phyloP scores from a whole-genome alignment of 1,140 invertebrate genomes.

The Drosophila sturtevanti region DNA sequence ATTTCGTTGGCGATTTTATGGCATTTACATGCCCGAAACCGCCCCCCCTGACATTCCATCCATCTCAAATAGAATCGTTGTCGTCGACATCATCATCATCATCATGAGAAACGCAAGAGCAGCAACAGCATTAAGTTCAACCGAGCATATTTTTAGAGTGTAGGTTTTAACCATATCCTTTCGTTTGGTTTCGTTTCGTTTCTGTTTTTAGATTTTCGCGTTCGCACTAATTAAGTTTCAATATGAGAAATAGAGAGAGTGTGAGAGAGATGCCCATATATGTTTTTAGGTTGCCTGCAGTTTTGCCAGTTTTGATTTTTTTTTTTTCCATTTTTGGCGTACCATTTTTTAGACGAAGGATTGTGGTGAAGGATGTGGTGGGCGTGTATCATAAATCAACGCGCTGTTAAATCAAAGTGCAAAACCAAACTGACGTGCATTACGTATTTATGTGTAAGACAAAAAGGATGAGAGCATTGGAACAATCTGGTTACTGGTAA shows the following conservation, averaged over 20 bases:
- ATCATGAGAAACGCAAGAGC: neutral
- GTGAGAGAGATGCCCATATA: slow-evolving; percentile 10
- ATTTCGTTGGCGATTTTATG: slow-evolving; percentile 31
- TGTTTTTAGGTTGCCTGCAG: too few species aligned
- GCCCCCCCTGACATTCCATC: neutral
- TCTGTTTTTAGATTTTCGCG: slow-evolving; percentile 28
- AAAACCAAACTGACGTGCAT: slow-evolving; percentile 78
- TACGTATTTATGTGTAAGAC: slow-evolving; percentile 68
- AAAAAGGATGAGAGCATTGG: slow-evolving; percentile 1
- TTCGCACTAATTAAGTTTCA: slow-evolving; percentile 55
- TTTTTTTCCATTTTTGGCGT: too few species aligned
- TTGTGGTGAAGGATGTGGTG: neutral
- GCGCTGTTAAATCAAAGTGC: slow-evolving; percentile 75
- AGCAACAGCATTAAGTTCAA: slow-evolving; percentile 26
- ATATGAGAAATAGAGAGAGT: slow-evolving; percentile 8
- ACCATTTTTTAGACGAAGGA: too few species aligned
- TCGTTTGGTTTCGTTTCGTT: neutral
- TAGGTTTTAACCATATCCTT: slow-evolving; percentile 21
- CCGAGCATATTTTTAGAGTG: slow-evolving; percentile 36
- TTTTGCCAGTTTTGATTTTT: slow-evolving; percentile 12
- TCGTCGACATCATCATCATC: slow-evolving; percentile 27
- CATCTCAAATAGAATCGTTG: neutral
- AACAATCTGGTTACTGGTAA: slow-evolving; percentile 7
- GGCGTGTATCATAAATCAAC: slow-evolving; percentile 65
- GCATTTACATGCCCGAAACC: slow-evolving; percentile 6